Percentiles rank a stretch among this genome's conserved stretches.
These are phyloP conservation scores for Leptinotarsa rubiginosa DNA, from an alignment of 2,888 invertebrate genomes.

Conservation along the genomic window DNA sequence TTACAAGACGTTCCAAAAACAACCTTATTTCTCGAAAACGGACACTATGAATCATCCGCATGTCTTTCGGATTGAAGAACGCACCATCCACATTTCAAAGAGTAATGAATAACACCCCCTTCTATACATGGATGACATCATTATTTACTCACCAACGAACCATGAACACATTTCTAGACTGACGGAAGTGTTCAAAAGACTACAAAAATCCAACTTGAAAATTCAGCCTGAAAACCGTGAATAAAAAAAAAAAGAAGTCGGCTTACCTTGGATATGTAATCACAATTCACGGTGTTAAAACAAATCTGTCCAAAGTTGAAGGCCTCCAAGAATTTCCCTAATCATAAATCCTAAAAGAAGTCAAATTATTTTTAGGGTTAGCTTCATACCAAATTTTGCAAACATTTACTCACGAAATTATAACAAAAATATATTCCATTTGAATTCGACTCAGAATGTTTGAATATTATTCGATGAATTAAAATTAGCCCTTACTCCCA, in stretches of 20 bases:
- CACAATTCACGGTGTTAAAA: slow-evolving; percentile 6
- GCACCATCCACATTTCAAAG: slow-evolving; percentile 36
- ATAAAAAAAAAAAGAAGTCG: no score
- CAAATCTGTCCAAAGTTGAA: slow-evolving; percentile 6
- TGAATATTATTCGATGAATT: slow-evolving; percentile 15
- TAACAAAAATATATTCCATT: slow-evolving; percentile 29
- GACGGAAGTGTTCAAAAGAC: slow-evolving; percentile 35
- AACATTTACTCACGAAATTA: slow-evolving; percentile 18
- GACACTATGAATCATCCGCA: slow-evolving; percentile 32
- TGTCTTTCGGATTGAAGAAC: slow-evolving; percentile 39
- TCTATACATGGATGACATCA: slow-evolving; percentile 36
- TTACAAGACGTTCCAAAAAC: no score
- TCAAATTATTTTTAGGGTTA: slow-evolving; percentile 21
- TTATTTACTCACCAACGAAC: slow-evolving; percentile 32
- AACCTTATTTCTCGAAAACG: no score
- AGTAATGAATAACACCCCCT: slow-evolving; percentile 36
- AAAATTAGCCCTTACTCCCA: slow-evolving; percentile 4
- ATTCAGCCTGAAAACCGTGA: slow-evolving; percentile 34
- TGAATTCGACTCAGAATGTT: slow-evolving; percentile 41
- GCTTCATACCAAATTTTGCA: slow-evolving; percentile 13
- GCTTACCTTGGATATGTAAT: neutral
- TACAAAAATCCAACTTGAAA: slow-evolving; percentile 35
- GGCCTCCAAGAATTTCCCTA: slow-evolving; percentile 1
- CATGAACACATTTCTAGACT: slow-evolving; percentile 33
- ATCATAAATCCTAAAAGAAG: neutral